These are phyloP conservation scores for Pseudomyrmex pallidus DNA, from an alignment of 1,140 invertebrate species.

Conservation along the genomic window DNA sequence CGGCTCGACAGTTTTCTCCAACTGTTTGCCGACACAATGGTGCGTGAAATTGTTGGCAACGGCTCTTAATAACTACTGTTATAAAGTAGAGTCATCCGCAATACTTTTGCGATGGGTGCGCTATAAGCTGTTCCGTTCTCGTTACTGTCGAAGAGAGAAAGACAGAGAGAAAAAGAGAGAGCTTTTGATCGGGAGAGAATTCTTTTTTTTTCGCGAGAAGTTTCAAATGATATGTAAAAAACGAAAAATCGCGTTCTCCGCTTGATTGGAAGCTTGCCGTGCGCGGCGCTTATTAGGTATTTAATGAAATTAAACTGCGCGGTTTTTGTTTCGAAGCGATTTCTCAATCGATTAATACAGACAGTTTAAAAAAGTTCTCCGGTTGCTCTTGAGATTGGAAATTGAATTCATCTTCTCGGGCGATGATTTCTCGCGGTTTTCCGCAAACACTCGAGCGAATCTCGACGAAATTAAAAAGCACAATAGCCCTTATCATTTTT, in stretches of 20 bases:
- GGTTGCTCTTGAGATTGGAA: background rate
- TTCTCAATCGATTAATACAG: background rate
- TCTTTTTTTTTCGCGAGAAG: too few species aligned
- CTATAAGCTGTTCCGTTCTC: constrained; percentile 12
- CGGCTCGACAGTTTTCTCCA: constrained; percentile 28
- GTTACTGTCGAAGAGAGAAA: background rate
- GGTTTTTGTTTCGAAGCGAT: background rate
- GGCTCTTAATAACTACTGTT: constrained; percentile 66
- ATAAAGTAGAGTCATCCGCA: constrained; percentile 45
- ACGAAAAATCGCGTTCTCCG: background rate
- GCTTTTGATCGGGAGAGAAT: background rate
- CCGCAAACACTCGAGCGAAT: background rate
- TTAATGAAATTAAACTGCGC: background rate
- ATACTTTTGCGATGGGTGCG: constrained; percentile 40
- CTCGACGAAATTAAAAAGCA: constrained; percentile 18
- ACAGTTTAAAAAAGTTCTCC: constrained; percentile 23
- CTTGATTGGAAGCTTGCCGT: constrained; percentile 4
- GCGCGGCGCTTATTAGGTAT: background rate
- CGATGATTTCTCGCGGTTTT: constrained; percentile 17
- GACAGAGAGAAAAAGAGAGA: background rate
- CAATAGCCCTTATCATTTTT: constrained; percentile 15
- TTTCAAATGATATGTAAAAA: constrained; percentile 3
- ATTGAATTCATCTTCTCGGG: constrained; percentile 10
- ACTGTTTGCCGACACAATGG: constrained; percentile 63
- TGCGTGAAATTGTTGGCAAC: constrained; percentile 69